Base-by-base conservation (phyloP, 2,797 vertebrate genomes). In the Centroberyx gerrardi region DNA sequence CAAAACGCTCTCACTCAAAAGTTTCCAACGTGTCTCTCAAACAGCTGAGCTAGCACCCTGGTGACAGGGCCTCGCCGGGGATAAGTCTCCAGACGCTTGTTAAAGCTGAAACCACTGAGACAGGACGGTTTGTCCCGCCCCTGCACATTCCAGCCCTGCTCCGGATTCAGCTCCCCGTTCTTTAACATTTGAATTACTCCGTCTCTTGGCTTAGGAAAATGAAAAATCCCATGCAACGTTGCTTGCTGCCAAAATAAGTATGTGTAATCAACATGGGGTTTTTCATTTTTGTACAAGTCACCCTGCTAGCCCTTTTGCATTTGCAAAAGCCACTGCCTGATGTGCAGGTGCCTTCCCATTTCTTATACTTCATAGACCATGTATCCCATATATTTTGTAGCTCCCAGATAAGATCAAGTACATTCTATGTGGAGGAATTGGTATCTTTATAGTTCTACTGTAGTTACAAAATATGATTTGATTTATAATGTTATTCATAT, bases 391-490 rank as follows among this genome's bases (percentile, higher is more conserved):
- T 75, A 75, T 70, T 59, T 42, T 48, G 55, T 18, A 66, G 17
- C 60, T 83, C 72, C 76, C 72, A 81, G 61, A 67, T 70, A 71
- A 52, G 60, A 61, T 78, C 13, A 36, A 33, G 53, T 80, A 72
- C 71, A 80, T 51, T 64, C 51, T 55, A 8, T 74, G 29, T 63
- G 71, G 68, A 75, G 56, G 55, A 86, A 79, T 49, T 60, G n/a
- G 54, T 68, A n/a, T 69, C 61, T 46, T 51, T 76, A 86, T 72
- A 82, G 48, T 61, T 89, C 83, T 87, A 36, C 69, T 66, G 69
- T 79, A 42, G 54, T 76, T 88, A 92, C 59, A 90, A 93, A 88
- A 90, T 91, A 89, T 78, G 54, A 66, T 72, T 61, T 62, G 70
- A 83, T 74, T 74, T 71, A 74, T 71, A 74, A 51, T 74, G 68